These are phyloP conservation scores for Aspidiotus destructor DNA, from an alignment of 2,888 invertebrate genomes.

Conservation along the genomic window DNA sequence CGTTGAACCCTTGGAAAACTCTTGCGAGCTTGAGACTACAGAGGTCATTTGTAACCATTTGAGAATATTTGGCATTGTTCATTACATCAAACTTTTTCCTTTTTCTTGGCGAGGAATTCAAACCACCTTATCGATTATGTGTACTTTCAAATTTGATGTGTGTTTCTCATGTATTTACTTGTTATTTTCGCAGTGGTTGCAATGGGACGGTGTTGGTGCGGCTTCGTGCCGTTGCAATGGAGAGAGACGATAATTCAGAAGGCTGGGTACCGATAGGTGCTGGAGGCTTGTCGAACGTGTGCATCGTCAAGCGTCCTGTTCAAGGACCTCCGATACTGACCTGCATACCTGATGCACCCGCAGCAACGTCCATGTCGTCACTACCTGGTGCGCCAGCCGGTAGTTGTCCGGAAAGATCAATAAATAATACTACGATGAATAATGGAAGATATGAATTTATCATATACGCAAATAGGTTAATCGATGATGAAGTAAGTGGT, in stretches of 20 bases:
- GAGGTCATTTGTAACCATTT: no score
- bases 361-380: slow-evolving; percentile 40
- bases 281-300: slow-evolving; percentile 88
- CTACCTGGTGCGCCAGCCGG: slow-evolving; percentile 27
- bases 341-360: slow-evolving; percentile 50
- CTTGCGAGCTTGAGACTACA: no score
- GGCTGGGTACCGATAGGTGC: slow-evolving; percentile 92
- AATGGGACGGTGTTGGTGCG: slow-evolving; percentile 71
- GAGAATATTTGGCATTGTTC: no score
- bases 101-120: no score
- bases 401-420: slow-evolving; percentile 9
- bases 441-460: slow-evolving; percentile 57
- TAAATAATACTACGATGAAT: slow-evolving; percentile 11
- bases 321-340: slow-evolving; percentile 36
- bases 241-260: slow-evolving; percentile 91
- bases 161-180: no score
- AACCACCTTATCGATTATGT: no score
- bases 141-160: no score
- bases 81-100: no score
- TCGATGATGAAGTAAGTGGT: slow-evolving; percentile 74
- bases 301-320: slow-evolving; percentile 62
- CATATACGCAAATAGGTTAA: slow-evolving; percentile 84
- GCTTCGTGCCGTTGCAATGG: slow-evolving; percentile 98
- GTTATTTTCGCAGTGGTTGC: slow-evolving; percentile 50
- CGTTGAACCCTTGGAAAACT: no score